These are phyloP conservation scores for Drosophila repleta DNA, from an alignment of 1,140 invertebrate species.

Conservation along the genomic window DNA sequence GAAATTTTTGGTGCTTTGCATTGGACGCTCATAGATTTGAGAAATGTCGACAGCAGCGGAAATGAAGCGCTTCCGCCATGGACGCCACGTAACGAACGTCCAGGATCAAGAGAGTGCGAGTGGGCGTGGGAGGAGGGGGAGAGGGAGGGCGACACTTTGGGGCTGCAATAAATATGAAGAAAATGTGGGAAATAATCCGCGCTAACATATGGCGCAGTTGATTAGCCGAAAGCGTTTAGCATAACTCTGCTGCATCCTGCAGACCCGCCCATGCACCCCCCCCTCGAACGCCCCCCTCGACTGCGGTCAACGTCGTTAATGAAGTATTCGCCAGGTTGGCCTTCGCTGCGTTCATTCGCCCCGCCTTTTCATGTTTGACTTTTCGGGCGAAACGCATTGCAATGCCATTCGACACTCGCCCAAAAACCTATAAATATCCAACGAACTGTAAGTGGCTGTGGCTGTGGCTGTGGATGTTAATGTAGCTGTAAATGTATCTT, in stretches of 20 bases:
- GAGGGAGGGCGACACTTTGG: not conserved
- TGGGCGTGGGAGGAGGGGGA: no score
- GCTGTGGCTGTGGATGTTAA: not conserved
- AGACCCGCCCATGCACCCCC: not conserved
- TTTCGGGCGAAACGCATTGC: slow-evolving; percentile 3
- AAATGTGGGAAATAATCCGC: slow-evolving; percentile 54
- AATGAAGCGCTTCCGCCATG: slow-evolving; percentile 74
- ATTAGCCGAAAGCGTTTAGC: slow-evolving; percentile 50
- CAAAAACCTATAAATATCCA: slow-evolving; percentile 69
- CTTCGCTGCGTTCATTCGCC: slow-evolving; percentile 62
- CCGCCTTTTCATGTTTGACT: slow-evolving; percentile 21
- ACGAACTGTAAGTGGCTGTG: not conserved
- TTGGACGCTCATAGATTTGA: slow-evolving; percentile 78
- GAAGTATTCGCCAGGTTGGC: slow-evolving; percentile 60
- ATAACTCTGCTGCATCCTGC: slow-evolving; percentile 18
- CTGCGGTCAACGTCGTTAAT: slow-evolving; percentile 41
- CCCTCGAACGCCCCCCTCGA: not conserved
- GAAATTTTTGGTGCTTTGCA: slow-evolving; percentile 68
- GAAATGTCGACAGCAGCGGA: slow-evolving; percentile 75
- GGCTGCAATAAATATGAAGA: slow-evolving; percentile 62
- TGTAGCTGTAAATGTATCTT: slow-evolving; percentile 11
- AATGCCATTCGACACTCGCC: slow-evolving; percentile 60
- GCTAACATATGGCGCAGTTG: slow-evolving; percentile 73
- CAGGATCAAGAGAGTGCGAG: not conserved
- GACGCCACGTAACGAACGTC: not conserved